phyloP scores from a whole-genome alignment of 1,140 invertebrate species.

The Drosophila yakuba region DNA sequence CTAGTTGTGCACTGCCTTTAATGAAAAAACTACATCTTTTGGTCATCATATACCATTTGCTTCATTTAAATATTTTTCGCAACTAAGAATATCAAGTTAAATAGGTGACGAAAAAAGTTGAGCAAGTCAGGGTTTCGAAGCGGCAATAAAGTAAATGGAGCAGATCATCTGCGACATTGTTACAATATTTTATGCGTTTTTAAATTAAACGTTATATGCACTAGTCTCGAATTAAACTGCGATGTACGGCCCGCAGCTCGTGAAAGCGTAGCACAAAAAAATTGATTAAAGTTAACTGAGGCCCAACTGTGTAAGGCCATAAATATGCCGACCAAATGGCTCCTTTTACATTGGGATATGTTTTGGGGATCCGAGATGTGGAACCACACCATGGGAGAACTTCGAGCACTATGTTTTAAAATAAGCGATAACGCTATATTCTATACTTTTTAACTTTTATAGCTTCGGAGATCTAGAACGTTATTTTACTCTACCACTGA shows the following conservation, averaged over 20 bases:
- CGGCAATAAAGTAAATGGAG: neutral
- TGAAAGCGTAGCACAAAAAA: constrained; percentile 59
- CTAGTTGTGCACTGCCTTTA: constrained; percentile 20
- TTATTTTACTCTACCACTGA: too few species aligned
- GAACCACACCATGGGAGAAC: neutral
- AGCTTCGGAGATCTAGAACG: too few species aligned
- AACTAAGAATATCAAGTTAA: too few species aligned
- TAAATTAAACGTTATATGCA: constrained; percentile 83
- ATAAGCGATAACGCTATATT: too few species aligned
- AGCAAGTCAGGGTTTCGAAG: constrained; percentile 12
- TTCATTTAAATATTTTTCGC: constrained; percentile 56
- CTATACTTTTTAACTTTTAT: too few species aligned
- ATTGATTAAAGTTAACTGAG: constrained; percentile 82
- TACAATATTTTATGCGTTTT: constrained; percentile 83
- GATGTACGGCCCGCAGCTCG: constrained; percentile 66
- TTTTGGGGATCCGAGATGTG: neutral
- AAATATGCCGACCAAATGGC: constrained; percentile 71
- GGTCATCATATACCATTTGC: constrained; percentile 56
- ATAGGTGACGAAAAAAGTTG: constrained; percentile 59
- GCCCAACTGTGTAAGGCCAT: constrained; percentile 70
- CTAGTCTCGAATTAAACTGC: constrained; percentile 79
- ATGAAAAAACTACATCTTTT: neutral
- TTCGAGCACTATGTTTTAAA: too few species aligned
- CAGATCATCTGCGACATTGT: constrained; percentile 62
- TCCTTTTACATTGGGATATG: constrained; percentile 67